Evolutionary conservation across 2,797 vertebrate species (phyloP).

Genomic region (Thunnus albacares): DNA sequence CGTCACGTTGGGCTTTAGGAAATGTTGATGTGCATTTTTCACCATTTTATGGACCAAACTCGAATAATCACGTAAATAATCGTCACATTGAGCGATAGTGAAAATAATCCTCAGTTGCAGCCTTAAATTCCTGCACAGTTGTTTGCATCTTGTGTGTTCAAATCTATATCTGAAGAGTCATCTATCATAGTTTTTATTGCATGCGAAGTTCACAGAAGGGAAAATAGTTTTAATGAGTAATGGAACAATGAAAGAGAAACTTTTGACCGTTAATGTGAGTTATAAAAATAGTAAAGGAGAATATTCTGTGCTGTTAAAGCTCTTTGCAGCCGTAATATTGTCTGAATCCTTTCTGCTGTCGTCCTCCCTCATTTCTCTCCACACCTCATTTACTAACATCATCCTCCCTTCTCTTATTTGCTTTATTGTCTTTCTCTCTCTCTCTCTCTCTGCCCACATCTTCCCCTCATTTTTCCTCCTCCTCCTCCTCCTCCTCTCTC

Average conservation of each 20-base stretch:
- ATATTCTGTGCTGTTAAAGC: background rate
- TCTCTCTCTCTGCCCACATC: background rate
- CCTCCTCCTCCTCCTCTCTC: background rate
- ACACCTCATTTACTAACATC: constrained; percentile 31
- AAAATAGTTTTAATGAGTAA: background rate
- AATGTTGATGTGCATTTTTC: too few relatives aligned
- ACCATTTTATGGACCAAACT: too few relatives aligned
- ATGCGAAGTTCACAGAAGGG: too few relatives aligned
- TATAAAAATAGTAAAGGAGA: too few relatives aligned
- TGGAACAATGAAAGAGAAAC: background rate
- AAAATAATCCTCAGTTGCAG: too few relatives aligned
- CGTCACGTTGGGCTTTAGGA: too few relatives aligned
- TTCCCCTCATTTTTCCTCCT: background rate
- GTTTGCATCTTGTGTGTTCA: too few relatives aligned
- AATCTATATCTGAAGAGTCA: too few relatives aligned
- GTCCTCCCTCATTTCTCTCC: constrained; percentile 25
- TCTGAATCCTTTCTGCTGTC: background rate
- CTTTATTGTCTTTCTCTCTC: background rate
- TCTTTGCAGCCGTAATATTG: background rate
- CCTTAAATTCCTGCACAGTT: too few relatives aligned
- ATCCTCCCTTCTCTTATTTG: background rate
- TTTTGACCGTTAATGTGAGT: background rate
- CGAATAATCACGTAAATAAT: too few relatives aligned
- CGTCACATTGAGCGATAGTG: too few relatives aligned
- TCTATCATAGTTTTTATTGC: too few relatives aligned